Conservation (phyloP, 2,113 vertebrate species). For the Macquaria ambigua region DNA sequence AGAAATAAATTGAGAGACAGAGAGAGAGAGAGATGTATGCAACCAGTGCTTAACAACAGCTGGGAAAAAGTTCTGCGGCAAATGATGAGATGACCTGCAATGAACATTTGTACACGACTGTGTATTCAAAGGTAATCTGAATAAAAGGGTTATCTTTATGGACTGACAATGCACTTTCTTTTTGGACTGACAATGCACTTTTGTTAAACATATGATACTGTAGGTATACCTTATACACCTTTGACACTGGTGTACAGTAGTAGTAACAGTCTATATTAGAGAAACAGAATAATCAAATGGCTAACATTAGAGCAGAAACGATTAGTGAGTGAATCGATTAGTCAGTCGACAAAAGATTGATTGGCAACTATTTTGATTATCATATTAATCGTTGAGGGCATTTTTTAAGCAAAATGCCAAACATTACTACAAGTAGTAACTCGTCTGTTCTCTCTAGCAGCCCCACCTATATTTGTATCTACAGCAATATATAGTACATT, state of each 20-base stretch:
- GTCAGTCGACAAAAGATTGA: background rate
- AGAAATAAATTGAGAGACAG: constrained; percentile 8
- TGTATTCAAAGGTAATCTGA: background rate
- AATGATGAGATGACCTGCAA: constrained; percentile 1
- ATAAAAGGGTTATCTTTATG: background rate
- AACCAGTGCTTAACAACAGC: constrained; percentile 21
- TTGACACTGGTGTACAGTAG: background rate
- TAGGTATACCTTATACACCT: no score
- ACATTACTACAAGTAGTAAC: background rate
- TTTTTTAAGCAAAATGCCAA: background rate
- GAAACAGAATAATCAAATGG: background rate
- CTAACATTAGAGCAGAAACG: background rate
- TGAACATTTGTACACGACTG: background rate
- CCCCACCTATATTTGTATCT: background rate
- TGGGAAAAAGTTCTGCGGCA: constrained; percentile 3
- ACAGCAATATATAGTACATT: background rate
- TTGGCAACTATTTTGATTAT: background rate
- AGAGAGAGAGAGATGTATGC: background rate
- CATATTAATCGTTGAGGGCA: background rate
- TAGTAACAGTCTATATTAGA: background rate
- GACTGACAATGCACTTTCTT: background rate
- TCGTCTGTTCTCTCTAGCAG: background rate
- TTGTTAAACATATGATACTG: background rate
- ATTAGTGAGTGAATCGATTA: no score
- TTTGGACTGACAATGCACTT: background rate